Conservation (phyloP, 2,797 vertebrate genomes). For the Acrocephalus scirpaceus region DNA sequence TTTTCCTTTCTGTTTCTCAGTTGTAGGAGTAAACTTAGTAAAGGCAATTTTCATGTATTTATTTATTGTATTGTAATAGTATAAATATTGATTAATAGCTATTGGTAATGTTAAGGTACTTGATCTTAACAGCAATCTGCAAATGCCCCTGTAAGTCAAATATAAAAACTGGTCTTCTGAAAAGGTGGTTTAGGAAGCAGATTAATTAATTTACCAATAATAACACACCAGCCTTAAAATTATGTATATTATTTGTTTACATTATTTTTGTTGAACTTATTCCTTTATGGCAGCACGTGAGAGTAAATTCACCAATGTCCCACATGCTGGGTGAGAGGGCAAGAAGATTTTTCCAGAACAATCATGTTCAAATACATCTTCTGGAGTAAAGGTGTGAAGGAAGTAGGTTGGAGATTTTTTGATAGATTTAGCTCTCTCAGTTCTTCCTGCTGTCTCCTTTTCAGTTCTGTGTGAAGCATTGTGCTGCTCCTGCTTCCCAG, state of each 20-base stretch:
- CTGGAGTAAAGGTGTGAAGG: not conserved
- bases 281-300: not conserved
- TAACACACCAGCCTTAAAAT: not conserved
- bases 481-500: not conserved
- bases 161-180: not conserved
- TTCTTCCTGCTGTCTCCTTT: not conserved
- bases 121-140: not conserved
- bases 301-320: not conserved
- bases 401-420: not conserved
- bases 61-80: not conserved
- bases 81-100: not conserved
- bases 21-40: not conserved
- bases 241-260: not conserved
- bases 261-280: not conserved
- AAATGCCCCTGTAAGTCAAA: not conserved
- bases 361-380: not conserved
- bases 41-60: not conserved
- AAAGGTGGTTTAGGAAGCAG: not conserved
- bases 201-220: not conserved
- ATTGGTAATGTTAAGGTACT: not conserved
- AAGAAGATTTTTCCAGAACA: not conserved
- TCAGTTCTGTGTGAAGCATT: not conserved
- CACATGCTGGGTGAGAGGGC: not conserved
- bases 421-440: not conserved
- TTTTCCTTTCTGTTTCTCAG: not conserved